Base-by-base conservation (phyloP, 2,113 vertebrate species). In the Diphyllodes magnificus region DNA sequence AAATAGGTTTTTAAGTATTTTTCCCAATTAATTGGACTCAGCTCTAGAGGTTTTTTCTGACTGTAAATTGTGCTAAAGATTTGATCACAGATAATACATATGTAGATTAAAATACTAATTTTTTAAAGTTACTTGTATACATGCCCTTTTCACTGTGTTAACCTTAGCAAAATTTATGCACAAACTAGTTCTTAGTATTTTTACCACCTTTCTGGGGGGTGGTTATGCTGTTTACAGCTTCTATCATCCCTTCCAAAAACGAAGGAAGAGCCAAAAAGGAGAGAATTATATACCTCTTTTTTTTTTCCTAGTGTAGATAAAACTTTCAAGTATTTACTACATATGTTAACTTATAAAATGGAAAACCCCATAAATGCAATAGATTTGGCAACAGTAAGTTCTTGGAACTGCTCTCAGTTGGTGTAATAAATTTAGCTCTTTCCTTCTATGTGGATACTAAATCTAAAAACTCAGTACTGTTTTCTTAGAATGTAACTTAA, bases 391-490 rank as follows among this genome's bases (percentile, higher is more conserved):
- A 88, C 93, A 82, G 90, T 92, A 88, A 96, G 92, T 95, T 92
- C 93, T 97, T 97, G 96, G 96, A 97, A 94, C 96, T 95, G 94
- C 82, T 97, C 94, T 97, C 96, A 95, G 93, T 95, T 96, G 92
- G 88, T 96, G 56, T 96, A 97, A 96, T 97, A 97, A 97, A 97
- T 97, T 96, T 97, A 97, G 96, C 92, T 97, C 95, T 96, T 97
- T 93, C 94, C 90, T 90, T 95, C 93, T 96, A 94, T 97, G 79
- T 96, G 94, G 95, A 94, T 96, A 96, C 95, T 95, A 97, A 95
- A 97, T 95, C 91, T 95, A 95, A 96, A 97, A 97, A 86, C 83
- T 95, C 88, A 82, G 83, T 92, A 87, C 92, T 91, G 92, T 94
- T 97, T 97, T 95, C 93, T 95, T 95, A 93, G 85, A 92, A 90